Conservation (phyloP, 1,140 invertebrate genomes). For the Bombus consobrinus region DNA sequence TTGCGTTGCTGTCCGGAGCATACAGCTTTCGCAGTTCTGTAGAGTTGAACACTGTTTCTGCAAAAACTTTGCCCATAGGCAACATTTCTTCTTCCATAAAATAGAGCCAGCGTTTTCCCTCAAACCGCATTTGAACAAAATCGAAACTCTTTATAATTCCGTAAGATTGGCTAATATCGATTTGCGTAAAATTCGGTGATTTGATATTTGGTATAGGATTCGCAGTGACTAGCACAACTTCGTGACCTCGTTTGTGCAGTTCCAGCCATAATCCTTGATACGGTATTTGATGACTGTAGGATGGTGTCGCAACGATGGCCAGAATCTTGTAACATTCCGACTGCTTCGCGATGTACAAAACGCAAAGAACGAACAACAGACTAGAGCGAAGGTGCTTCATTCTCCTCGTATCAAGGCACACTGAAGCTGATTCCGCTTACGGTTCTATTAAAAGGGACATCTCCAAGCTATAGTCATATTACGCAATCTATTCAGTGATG, state of each 20-base stretch:
- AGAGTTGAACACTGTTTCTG: conserved; percentile 39
- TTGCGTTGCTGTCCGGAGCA: conserved; percentile 38
- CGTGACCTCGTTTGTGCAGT: conserved; percentile 78
- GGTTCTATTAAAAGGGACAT: background rate
- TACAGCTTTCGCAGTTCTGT: conserved; percentile 62
- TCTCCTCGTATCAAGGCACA: fast-evolving
- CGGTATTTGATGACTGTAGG: conserved; percentile 84
- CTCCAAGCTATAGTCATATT: background rate
- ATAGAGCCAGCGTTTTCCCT: background rate
- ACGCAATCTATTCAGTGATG: background rate
- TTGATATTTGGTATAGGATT: conserved; percentile 68
- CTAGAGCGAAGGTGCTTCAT: background rate
- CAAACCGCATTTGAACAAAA: background rate
- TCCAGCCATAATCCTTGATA: conserved; percentile 76
- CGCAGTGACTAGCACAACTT: conserved; percentile 78
- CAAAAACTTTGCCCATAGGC: fast-evolving
- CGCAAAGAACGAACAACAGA: background rate
- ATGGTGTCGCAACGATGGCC: conserved; percentile 80
- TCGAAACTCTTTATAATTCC: fast-evolving
- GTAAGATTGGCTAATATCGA: conserved; percentile 38
- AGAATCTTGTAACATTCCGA: conserved; percentile 80
- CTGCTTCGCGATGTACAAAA: background rate
- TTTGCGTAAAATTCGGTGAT: conserved; percentile 67
- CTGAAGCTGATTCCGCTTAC: fast-evolving
- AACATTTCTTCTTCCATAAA: fast-evolving